A percentile compares a stretch with the other conserved stretches of the same genome.
phyloP scores from a whole-genome alignment of 2,113 vertebrate species.

The Globicephala melas region DNA sequence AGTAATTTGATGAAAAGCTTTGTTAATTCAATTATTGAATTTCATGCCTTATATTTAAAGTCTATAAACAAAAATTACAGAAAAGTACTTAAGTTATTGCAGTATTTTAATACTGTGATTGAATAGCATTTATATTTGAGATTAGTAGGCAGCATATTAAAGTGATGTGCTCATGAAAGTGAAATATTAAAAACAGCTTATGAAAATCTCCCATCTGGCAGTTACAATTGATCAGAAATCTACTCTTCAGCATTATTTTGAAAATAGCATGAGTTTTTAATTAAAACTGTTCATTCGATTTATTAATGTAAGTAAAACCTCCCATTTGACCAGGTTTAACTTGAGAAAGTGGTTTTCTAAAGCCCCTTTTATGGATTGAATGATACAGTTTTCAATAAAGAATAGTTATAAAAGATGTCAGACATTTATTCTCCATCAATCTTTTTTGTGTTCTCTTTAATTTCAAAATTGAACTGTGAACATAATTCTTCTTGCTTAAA shows the following conservation, averaged over 20 bases:
- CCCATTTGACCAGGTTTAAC: slow-evolving; percentile 57
- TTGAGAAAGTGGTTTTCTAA: slow-evolving; percentile 76
- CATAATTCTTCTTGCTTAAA: slow-evolving; percentile 59
- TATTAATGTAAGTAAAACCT: slow-evolving; percentile 71
- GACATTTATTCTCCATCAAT: slow-evolving; percentile 63
- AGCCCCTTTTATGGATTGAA: slow-evolving; percentile 65
- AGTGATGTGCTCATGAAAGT: slow-evolving; percentile 64
- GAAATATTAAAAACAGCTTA: slow-evolving; percentile 76
- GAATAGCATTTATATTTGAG: slow-evolving; percentile 57
- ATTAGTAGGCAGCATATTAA: slow-evolving; percentile 56
- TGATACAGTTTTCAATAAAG: slow-evolving; percentile 71
- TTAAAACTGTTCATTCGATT: slow-evolving; percentile 68
- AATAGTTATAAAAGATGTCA: slow-evolving; percentile 68
- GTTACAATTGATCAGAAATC: slow-evolving; percentile 75
- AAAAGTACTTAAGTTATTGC: slow-evolving; percentile 71
- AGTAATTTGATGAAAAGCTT: slow-evolving; percentile 66
- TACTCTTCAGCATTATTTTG: slow-evolving; percentile 71
- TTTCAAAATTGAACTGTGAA: slow-evolving; percentile 62
- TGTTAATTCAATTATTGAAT: slow-evolving; percentile 72
- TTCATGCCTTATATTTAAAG: slow-evolving; percentile 58
- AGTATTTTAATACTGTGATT: slow-evolving; percentile 70
- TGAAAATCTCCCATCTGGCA: slow-evolving; percentile 80
- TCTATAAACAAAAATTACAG: slow-evolving; percentile 71
- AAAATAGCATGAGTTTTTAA: slow-evolving; percentile 70
- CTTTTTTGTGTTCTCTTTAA: slow-evolving; percentile 54